Evolutionary conservation across 2,797 vertebrate species (phyloP), one percentile per base, ranked within the genome.

Genomic region (Hippoglossus hippoglossus): DNA sequence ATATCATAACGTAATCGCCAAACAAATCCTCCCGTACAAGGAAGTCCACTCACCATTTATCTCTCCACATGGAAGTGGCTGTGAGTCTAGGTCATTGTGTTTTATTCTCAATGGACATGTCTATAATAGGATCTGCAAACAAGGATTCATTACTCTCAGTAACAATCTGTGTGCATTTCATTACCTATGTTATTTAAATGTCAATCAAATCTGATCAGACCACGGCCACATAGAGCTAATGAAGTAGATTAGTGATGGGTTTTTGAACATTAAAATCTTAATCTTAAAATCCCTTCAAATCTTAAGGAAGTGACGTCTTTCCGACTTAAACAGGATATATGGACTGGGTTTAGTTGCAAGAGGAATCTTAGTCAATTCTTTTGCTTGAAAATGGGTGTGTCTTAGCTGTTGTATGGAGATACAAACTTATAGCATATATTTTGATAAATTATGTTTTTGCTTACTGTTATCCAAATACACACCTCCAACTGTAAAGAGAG

Each of bases 11-110:
- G 73, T 88, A 85, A 92, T 85, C 86, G 71, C 74, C 85, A 69
- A 92, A 86, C 90, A 91, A 89, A 91, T 87, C 78, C 65, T 70
- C 31, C 63, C 34, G 67, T 88, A 88, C 87, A 85, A 92, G 83
- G 82, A 91, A 87, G 90, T 90, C 67, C 79, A 71, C 71, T 87
- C 87, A 71, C 73, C 67, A 58, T 86, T 88, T 84, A 71, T 90
- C 75, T 74, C 41, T 79, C 58, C 71, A 80, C 82, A 87, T 79
- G 63, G 81, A 81, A 36, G 10, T n/a, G 69, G 63, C 76, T 70
- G 54, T 70, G 71, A 59, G 58, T 52, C 71, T 63, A 55, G 51
- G 58, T 75, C 71, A 67, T 72, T 78, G 74, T 77, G 19, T 61
- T 67, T 57, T 79, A 47, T 71, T 80, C 71, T 73, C 69, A 39